Conservation (phyloP, 2,113 vertebrate species). For the Pygathrix nemaeus region DNA sequence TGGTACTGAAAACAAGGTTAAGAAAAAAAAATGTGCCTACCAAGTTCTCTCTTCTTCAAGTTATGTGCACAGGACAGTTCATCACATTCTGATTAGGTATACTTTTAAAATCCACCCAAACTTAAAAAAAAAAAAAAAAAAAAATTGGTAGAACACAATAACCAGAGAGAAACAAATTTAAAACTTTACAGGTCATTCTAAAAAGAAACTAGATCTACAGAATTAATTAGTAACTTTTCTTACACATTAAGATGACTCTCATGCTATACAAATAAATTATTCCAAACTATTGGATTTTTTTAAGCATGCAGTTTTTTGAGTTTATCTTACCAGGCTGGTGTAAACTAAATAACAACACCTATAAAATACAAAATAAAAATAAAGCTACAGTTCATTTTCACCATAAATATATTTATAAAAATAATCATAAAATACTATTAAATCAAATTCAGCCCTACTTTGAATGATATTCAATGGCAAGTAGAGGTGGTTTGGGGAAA, state of each 20-base stretch:
- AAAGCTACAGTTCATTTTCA: not conserved
- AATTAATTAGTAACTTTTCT: no score
- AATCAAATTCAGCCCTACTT: not conserved
- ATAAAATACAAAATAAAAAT: constrained; percentile 5
- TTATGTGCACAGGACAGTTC: not conserved
- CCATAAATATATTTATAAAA: not conserved
- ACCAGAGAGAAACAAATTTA: not conserved
- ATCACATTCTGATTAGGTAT: not conserved
- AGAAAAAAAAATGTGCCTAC: not conserved
- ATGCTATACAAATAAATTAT: not conserved
- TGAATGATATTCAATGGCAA: not conserved
- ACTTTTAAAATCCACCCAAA: not conserved
- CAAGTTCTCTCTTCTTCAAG: not conserved
- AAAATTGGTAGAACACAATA: not conserved
- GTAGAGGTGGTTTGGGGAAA: not conserved
- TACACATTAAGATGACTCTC: not conserved
- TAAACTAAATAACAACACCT: not conserved
- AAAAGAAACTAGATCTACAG: no score
- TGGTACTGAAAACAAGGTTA: not conserved
- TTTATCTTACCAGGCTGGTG: not conserved
- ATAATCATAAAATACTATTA: not conserved
- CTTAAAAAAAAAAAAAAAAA: not conserved
- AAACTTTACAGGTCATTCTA: not conserved
- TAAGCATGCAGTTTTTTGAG: not conserved
- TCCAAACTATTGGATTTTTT: not conserved